phyloP scores from a whole-genome alignment of 2,113 vertebrate genomes.

The Taxidea taxus region DNA sequence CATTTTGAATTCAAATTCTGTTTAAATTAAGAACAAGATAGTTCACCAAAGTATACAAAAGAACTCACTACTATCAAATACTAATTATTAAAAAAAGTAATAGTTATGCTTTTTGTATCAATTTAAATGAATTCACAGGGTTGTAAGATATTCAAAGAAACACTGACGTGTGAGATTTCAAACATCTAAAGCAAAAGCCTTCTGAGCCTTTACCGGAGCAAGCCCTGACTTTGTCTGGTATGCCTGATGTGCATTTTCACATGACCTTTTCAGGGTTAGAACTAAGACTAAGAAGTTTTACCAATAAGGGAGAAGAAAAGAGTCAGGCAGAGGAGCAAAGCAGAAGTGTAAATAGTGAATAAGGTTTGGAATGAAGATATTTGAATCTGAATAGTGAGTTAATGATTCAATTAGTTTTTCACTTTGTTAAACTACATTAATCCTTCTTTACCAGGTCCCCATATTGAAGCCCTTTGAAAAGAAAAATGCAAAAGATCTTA shows the following conservation, averaged over 20 bases:
- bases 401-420: conserved; percentile 89
- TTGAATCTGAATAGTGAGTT: conserved; percentile 89
- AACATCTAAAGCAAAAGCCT: neutral
- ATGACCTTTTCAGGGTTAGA: conserved; percentile 79
- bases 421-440: conserved; percentile 85
- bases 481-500: conserved; percentile 75
- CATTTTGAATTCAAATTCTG: conserved; percentile 19
- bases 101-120: neutral
- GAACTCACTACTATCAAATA: neutral
- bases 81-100: neutral
- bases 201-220: neutral
- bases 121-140: neutral
- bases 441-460: conserved; percentile 82
- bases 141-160: conserved; percentile 19
- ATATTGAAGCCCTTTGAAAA: conserved; percentile 78
- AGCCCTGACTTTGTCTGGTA: conserved; percentile 49
- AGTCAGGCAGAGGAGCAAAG: conserved; percentile 71
- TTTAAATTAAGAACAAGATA: neutral
- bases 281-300: conserved; percentile 77
- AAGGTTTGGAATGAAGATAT: conserved; percentile 80
- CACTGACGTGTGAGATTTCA: conserved; percentile 10
- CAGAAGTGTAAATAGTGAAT: conserved; percentile 81
- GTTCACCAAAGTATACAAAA: neutral
- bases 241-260: conserved; percentile 81
- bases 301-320: conserved; percentile 81